Evolutionary conservation across 2,113 vertebrate species (phyloP).

Genomic region (Paradisaea rubra): DNA sequence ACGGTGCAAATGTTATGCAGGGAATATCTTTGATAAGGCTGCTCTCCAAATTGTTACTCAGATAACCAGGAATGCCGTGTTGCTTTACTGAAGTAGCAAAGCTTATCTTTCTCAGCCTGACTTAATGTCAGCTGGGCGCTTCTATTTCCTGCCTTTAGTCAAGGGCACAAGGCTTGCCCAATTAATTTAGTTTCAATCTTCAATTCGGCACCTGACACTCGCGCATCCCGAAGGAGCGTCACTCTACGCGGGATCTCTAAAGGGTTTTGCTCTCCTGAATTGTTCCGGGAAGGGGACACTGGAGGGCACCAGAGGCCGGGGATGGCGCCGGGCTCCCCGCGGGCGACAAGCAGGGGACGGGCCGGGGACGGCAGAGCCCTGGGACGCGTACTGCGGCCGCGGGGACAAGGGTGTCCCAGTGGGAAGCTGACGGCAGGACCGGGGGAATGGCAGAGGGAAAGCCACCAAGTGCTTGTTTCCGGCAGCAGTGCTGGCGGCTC

Average conservation of each 20-base stretch:
- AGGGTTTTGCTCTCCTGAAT: not conserved
- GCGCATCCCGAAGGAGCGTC: accelerated
- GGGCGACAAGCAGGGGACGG: accelerated
- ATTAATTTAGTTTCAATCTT: too few relatives aligned
- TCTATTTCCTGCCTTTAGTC: not conserved
- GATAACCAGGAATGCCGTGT: accelerated
- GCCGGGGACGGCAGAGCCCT: not conserved
- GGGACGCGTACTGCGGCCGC: not conserved
- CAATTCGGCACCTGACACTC: not conserved
- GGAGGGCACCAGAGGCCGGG: conserved; percentile 33
- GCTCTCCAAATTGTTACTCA: not conserved
- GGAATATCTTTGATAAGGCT: not conserved
- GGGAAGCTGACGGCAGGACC: accelerated
- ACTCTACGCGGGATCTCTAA: accelerated
- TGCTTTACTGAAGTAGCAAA: not conserved
- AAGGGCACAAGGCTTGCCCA: not conserved
- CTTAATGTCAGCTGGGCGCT: not conserved
- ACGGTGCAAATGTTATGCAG: not conserved
- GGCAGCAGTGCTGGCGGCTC: not conserved
- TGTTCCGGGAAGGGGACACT: not conserved
- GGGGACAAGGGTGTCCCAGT: accelerated
- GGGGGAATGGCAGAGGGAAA: not conserved
- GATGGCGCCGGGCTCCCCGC: not conserved
- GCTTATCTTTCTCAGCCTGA: not conserved
- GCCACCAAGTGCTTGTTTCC: not conserved